A percentile compares a stretch with the other conserved stretches of the same genome.
phyloP scores from a whole-genome alignment of 2,888 invertebrate genomes.

The Marasmarcha lunaedactyla region DNA sequence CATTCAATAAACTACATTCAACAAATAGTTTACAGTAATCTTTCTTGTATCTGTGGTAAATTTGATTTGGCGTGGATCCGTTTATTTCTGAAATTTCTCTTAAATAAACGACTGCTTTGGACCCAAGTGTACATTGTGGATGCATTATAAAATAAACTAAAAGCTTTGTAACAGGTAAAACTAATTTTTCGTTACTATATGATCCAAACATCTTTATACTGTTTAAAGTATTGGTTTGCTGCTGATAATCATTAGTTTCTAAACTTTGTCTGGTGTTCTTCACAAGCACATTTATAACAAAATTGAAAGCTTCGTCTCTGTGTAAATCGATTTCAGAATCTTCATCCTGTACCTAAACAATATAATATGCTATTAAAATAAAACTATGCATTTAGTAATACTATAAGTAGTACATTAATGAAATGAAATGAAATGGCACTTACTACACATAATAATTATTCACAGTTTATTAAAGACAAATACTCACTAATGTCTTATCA shows the following conservation, averaged over 20 bases:
- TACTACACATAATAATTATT: constrained; percentile 4
- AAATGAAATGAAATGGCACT: background rate
- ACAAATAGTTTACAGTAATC: constrained; percentile 73
- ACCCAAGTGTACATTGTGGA: constrained; percentile 67
- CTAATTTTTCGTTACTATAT: constrained; percentile 36
- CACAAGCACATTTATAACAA: constrained; percentile 50
- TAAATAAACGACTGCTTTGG: constrained; percentile 69
- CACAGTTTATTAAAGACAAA: too few relatives aligned
- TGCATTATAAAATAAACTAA: constrained; percentile 74
- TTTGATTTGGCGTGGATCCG: constrained; percentile 61
- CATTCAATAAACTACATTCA: constrained; percentile 68
- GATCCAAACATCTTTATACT: constrained; percentile 65
- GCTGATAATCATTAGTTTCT: constrained; percentile 53
- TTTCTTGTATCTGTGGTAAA: constrained; percentile 74
- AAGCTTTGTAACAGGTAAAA: constrained; percentile 59
- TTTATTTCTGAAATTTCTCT: constrained; percentile 69
- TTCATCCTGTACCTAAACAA: constrained; percentile 29
- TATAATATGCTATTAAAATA: background rate
- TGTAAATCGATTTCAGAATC: constrained; percentile 28
- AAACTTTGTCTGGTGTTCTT: constrained; percentile 57
- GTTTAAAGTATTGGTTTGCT: constrained; percentile 66
- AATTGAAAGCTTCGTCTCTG: constrained; percentile 39
- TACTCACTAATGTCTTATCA: constrained; percentile 16
- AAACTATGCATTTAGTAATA: background rate
- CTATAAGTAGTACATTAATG: background rate